Evolutionary conservation across 2,797 vertebrate species (phyloP).

Genomic region (Fistularia tabacaria): DNA sequence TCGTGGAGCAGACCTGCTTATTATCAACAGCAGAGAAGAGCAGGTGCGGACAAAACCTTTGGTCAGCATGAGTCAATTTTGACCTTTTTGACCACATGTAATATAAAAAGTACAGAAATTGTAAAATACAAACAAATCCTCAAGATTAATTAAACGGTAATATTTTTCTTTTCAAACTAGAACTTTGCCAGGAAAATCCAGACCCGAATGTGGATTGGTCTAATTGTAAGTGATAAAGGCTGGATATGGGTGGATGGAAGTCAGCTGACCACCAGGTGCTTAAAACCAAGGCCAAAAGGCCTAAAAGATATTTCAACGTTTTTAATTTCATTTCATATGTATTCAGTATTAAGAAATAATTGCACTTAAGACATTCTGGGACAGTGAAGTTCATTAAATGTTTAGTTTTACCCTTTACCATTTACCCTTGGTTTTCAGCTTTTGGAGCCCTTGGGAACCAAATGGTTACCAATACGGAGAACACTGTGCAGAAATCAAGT

Average conservation of each 20-base stretch:
- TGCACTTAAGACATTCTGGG: neutral
- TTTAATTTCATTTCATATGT: neutral
- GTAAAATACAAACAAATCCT: neutral
- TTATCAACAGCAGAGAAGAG: slow-evolving; percentile 42
- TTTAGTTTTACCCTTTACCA: neutral
- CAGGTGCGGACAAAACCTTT: slow-evolving; percentile 20
- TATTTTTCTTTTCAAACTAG: slow-evolving; percentile 1
- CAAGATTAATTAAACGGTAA: neutral
- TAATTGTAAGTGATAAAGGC: neutral
- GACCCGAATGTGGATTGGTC: neutral
- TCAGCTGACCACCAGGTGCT: slow-evolving; percentile 18
- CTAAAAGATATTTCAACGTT: neutral
- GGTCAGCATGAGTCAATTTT: neutral
- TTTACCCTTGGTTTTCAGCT: slow-evolving; percentile 17
- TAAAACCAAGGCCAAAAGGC: neutral
- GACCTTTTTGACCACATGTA: neutral
- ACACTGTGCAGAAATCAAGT: slow-evolving; percentile 21
- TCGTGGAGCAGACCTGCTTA: slow-evolving; percentile 35
- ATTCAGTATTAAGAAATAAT: neutral
- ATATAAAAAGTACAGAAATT: neutral
- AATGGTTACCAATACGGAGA: neutral
- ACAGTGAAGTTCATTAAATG: neutral
- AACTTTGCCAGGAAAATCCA: neutral
- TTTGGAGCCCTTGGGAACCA: slow-evolving; percentile 10
- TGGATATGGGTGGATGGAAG: slow-evolving; percentile 48